Base-by-base conservation (phyloP, 2,797 vertebrate genomes). In the Halcyon leucocephala region DNA sequence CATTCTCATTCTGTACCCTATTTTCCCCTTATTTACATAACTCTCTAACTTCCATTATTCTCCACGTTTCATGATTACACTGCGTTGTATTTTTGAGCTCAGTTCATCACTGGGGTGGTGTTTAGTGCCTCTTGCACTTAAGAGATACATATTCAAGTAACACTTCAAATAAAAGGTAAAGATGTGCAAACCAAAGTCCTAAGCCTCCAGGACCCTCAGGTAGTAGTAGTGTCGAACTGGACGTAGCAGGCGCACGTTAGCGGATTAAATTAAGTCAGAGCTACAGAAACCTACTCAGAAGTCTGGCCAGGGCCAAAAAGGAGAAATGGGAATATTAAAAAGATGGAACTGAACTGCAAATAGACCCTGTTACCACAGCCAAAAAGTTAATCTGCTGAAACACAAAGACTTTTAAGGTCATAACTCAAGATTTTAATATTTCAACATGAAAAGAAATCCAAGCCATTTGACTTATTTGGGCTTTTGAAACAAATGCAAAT, bases 61-160 rank as follows among this genome's bases (percentile, higher is more conserved):
- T 74, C 76, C 26, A 69, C 8, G 65, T 24, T 29, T 42, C 70
- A 46, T 15, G 80, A 81, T 77, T 8, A 71, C 74, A 31, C 46
- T 14, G 39, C 5, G 26, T 12, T 25, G 49, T 48, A 69, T 14
- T 24, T 77, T 0, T 79, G 95, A 93, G 91, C 76, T 86, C 87
- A 42, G 65, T 2, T 92, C 86, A 22, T 61, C 54, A 54, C 90
- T 35, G 54, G 81, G 52, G 14, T 6, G 21, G 48, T 29, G 77
- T 29, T 52, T 20, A 33, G 70, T 28, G 41, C 82, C 86, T 77
- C 44, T 84, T 82, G 96, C 93, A 82, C 95, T 90, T 16, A 21
- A 69, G 70, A 90, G 87, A 92, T 3, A 91, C 41, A 29, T 46
- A 96, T 98, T 98, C 98, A 98, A 98, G 98, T 98, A 98, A 98